These are phyloP conservation scores for Phthorimaea operculella DNA, from an alignment of 1,140 invertebrate genomes.

Conservation along the genomic window DNA sequence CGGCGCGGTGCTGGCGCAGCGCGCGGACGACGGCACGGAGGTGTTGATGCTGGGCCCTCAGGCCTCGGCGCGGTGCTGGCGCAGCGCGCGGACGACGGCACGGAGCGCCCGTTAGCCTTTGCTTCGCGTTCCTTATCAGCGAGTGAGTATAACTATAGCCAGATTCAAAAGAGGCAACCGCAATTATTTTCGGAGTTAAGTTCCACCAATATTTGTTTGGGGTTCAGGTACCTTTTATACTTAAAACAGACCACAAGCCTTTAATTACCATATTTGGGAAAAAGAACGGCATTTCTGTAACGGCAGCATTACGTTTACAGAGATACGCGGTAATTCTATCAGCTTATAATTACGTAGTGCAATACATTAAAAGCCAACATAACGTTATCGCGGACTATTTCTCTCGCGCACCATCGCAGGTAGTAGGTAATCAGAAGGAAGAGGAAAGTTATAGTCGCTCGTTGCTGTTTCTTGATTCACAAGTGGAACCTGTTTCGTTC, in stretches of 20 bases:
- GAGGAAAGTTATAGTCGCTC: not conserved
- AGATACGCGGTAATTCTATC: constrained; percentile 25
- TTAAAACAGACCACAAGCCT: constrained; percentile 20
- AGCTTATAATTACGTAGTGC: constrained; percentile 23
- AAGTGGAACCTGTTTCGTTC: not conserved
- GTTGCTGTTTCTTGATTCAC: not conserved
- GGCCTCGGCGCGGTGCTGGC: constrained; percentile 33
- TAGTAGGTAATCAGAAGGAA: not conserved
- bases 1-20: constrained; percentile 35
- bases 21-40: constrained; percentile 22
- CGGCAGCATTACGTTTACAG: constrained; percentile 19
- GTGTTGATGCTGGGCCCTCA: too few relatives aligned
- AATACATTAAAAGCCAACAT: constrained; percentile 18
- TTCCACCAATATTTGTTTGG: constrained; percentile 58
- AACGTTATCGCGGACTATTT: constrained; percentile 25
- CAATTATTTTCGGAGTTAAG: constrained; percentile 55
- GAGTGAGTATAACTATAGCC: constrained; percentile 57
- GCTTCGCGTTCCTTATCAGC: constrained; percentile 50
- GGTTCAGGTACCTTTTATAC: constrained; percentile 18
- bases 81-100: constrained; percentile 20
- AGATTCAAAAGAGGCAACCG: constrained; percentile 62
- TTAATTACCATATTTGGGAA: constrained; percentile 20
- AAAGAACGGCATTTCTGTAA: constrained; percentile 17
- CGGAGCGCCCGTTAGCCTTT: constrained; percentile 48
- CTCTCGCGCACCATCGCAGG: constrained; percentile 13